Percentiles rank a stretch among this genome's conserved stretches.
phyloP scores from a whole-genome alignment of 2,888 invertebrate species.

The Autographa pulchrina region DNA sequence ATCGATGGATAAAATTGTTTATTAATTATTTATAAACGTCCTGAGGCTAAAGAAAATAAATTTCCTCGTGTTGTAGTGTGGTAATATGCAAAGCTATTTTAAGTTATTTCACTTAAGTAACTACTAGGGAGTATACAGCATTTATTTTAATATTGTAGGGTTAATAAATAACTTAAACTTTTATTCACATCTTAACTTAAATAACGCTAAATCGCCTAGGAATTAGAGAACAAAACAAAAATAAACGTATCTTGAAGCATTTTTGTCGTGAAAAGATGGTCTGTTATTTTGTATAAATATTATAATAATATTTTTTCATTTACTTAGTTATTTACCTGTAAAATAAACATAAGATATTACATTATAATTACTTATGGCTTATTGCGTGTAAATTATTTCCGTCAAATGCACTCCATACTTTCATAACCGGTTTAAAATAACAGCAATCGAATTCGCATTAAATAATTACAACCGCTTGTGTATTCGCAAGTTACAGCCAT shows the following conservation, averaged over 20 bases:
- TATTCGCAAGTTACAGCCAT: constrained; percentile 43
- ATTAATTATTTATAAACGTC: constrained; percentile 26
- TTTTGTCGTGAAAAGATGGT: no score
- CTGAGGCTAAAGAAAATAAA: constrained; percentile 8
- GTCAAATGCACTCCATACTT: constrained; percentile 1
- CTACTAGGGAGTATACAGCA: no score
- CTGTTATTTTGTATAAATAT: no score
- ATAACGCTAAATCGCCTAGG: no score
- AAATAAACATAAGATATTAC: no score
- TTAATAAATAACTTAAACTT: no score
- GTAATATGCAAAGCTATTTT: background rate
- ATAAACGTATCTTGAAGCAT: no score
- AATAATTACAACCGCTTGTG: constrained; percentile 40
- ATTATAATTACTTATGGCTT: background rate
- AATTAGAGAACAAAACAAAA: no score
- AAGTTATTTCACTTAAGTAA: background rate
- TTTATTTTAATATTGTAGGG: no score
- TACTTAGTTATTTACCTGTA: no score
- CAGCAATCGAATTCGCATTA: constrained; percentile 21
- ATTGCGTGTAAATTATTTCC: background rate
- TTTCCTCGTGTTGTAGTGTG: background rate
- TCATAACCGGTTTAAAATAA: constrained; percentile 24
- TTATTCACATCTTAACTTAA: no score
- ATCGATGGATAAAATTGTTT: constrained; percentile 35
- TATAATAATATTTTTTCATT: no score